Evolutionary conservation across 1,140 invertebrate genomes (phyloP).

Genomic region (Dinothrombium tinctorium): DNA sequence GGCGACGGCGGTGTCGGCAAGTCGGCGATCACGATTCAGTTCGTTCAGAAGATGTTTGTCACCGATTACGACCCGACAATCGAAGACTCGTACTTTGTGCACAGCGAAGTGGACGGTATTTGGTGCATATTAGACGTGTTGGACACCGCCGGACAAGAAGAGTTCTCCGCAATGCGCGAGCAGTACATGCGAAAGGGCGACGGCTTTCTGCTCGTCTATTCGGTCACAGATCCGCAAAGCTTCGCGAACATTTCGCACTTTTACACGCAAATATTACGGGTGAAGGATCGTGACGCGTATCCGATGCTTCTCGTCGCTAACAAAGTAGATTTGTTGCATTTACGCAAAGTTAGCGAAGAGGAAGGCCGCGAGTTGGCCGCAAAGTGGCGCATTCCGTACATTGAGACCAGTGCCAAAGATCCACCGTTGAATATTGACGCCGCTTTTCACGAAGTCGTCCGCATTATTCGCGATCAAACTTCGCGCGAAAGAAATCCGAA

Average conservation of each 20-base stretch:
- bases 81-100: conserved; percentile 85
- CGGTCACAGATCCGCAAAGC: conserved; percentile 68
- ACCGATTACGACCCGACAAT: conserved; percentile 99
- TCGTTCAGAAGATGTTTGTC: conserved; percentile 87
- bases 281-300: conserved; percentile 83
- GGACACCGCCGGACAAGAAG: conserved; percentile 98
- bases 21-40: conserved; percentile 39
- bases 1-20: conserved; percentile 44
- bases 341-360: conserved; percentile 60
- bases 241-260: conserved; percentile 96
- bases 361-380: conserved; percentile 61
- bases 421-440: conserved; percentile 74
- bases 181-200: conserved; percentile 99
- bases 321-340: conserved; percentile 82
- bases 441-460: conserved; percentile 66
- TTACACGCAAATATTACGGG: conserved; percentile 94
- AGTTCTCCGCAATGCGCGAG: conserved; percentile 99
- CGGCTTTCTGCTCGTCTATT: conserved; percentile 96
- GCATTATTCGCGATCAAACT: conserved; percentile 18
- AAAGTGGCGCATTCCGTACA: conserved; percentile 52
- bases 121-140: conserved; percentile 99
- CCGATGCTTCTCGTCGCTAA: conserved; percentile 85
- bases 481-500: too few species aligned
- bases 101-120: conserved; percentile 96
- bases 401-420: conserved; percentile 86